Evolutionary conservation across 2,113 vertebrate species (phyloP), one percentile per base, ranked within the genome.

Genomic region (Circaetus gallicus): DNA sequence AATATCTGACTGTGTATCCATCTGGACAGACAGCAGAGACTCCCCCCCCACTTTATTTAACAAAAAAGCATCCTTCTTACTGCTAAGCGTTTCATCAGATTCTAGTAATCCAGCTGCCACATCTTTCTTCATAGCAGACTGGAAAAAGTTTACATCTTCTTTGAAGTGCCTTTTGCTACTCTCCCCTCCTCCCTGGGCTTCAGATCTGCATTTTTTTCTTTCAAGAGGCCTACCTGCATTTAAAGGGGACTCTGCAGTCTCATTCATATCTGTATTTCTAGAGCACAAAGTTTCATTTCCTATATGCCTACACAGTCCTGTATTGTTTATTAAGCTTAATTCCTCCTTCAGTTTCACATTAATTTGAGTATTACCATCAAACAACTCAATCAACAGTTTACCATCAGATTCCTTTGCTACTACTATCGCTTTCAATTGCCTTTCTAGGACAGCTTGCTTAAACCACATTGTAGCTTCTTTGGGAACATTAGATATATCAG

Each of bases 321-420:
- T 85, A 36, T 53, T 85, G 34, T 58, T 93, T 31, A 77, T 86
- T 62, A 97, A 53, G 22, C 86, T 95, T 89, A 99, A 97, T 82
- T 95, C 97, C 78, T 98, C 98, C 80, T 98, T 99, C 69, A 99
- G 96, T 74, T 97, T 98, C 31, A 97, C 97, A 95, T 99, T 99
- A 67, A 99, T 98, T 94, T 99, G 98, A 63, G 90, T 96, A 73
- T 96, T 98, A 36, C 92, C 97, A 83, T 99, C 97, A 97, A 99
- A 99, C 4, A 99, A 97, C 89, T 99, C 99, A 67, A 99, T 95
- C 61, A 98, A 94, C 53, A 99, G 95, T 78, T 98, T 99, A 43
- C 99, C 99, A 97, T 98, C 98, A 43, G 98, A 95, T 74, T 99
- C 98, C 97, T 98, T 99, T 52, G 98, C 99, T 63, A 99, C 98